These are phyloP conservation scores for Myanophis thanlyinensis DNA, from an alignment of 2,113 vertebrate species.

Conservation along the genomic window DNA sequence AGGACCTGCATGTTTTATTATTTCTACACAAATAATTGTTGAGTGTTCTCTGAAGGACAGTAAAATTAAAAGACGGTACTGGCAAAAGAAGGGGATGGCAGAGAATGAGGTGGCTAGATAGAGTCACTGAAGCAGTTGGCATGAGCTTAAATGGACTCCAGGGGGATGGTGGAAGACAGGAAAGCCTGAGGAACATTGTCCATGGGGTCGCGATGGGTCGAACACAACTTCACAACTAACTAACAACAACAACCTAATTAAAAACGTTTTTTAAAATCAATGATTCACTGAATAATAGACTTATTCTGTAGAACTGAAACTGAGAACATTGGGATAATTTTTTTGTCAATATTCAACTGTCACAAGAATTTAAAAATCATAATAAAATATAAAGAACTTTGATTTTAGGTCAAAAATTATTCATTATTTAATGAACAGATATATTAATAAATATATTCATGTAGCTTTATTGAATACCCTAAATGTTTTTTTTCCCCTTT, in stretches of 20 bases:
- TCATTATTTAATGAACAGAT: slow-evolving; percentile 2
- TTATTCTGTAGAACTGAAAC: neutral
- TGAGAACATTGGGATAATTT: too few relatives aligned
- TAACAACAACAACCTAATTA: too few relatives aligned
- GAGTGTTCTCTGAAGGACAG: neutral
- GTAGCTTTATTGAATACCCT: neutral
- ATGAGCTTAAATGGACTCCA: too few relatives aligned
- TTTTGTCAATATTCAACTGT: neutral
- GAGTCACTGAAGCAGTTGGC: too few relatives aligned
- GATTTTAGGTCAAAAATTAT: neutral
- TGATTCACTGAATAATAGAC: neutral
- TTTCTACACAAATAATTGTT: neutral
- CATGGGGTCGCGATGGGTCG: too few relatives aligned
- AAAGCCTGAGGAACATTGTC: too few relatives aligned
- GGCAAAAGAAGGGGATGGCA: too few relatives aligned
- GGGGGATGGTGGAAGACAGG: too few relatives aligned
- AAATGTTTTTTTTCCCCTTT: neutral
- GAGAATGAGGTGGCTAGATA: too few relatives aligned
- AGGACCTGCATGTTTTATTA: neutral
- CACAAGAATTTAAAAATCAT: neutral
- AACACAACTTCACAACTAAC: too few relatives aligned
- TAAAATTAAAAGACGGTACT: neutral
- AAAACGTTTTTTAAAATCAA: neutral
- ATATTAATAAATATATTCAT: neutral
- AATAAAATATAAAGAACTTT: neutral